Evolutionary conservation across 2,797 vertebrate genomes (phyloP).

Genomic region (Sebastes matsubarae): DNA sequence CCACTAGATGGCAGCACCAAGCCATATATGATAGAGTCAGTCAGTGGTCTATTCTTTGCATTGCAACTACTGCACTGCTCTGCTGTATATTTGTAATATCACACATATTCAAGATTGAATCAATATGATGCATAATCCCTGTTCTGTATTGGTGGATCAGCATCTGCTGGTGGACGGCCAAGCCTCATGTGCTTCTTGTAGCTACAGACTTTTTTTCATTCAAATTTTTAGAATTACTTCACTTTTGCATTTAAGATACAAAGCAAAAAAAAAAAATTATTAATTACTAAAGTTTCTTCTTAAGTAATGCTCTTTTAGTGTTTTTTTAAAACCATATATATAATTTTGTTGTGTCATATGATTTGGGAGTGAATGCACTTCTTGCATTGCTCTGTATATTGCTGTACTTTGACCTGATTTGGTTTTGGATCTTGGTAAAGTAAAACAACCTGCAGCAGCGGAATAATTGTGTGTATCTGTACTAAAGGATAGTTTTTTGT

Average conservation of each 20-base stretch:
- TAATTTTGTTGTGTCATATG: too few relatives aligned
- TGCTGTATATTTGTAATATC: neutral
- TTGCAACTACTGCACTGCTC: neutral
- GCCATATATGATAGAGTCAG: neutral
- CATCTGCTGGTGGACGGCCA: neutral
- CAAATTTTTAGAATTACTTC: neutral
- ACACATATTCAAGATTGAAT: neutral
- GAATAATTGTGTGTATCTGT: too few relatives aligned
- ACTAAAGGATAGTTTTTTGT: too few relatives aligned
- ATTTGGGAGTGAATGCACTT: too few relatives aligned
- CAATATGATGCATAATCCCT: too few relatives aligned
- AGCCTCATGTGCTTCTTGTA: neutral
- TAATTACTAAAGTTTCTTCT: too few relatives aligned
- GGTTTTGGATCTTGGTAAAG: too few relatives aligned
- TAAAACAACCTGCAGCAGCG: too few relatives aligned
- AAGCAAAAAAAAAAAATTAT: neutral
- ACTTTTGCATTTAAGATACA: neutral
- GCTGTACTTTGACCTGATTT: too few relatives aligned
- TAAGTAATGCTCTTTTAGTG: too few relatives aligned
- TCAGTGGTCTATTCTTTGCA: neutral
- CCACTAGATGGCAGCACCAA: conserved; percentile 54
- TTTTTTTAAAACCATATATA: too few relatives aligned
- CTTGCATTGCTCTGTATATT: too few relatives aligned
- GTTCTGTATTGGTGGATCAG: neutral
- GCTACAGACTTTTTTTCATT: neutral